Evolutionary conservation across 2,113 vertebrate genomes (phyloP).

Genomic region (Bos javanicus): DNA sequence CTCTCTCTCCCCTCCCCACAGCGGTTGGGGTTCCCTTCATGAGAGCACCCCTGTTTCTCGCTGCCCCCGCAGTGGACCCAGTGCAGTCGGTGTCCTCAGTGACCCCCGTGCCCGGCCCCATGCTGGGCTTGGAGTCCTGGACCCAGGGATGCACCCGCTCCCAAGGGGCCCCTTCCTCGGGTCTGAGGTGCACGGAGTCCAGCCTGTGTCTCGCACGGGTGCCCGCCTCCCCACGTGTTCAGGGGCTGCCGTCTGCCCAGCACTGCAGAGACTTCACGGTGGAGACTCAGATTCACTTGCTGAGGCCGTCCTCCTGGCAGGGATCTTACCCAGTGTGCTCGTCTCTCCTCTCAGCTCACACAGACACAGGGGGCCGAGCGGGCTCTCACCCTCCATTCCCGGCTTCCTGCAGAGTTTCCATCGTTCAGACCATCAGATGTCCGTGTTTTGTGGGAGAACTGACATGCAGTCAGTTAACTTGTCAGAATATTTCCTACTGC

Average conservation of each 20-base stretch:
- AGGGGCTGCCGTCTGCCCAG: background rate
- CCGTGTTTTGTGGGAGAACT: background rate
- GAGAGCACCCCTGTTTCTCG: background rate
- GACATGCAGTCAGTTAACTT: background rate
- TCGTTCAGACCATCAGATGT: background rate
- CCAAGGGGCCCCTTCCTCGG: background rate
- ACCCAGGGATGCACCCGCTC: background rate
- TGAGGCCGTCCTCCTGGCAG: background rate
- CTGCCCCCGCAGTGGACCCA: rapidly evolving
- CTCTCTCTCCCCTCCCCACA: rapidly evolving
- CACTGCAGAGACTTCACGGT: rapidly evolving
- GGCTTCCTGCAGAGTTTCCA: background rate
- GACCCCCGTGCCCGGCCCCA: rapidly evolving
- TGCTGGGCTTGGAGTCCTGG: background rate
- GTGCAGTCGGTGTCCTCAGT: background rate
- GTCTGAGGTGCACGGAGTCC: background rate
- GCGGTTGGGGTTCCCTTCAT: rapidly evolving
- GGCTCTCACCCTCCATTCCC: background rate
- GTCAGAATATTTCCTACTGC: background rate
- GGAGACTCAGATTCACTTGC: background rate
- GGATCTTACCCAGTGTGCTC: background rate
- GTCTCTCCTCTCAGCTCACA: background rate
- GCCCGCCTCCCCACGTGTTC: no score
- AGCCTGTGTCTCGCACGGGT: background rate
- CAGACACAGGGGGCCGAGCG: background rate